Conservation (phyloP, 2,797 vertebrate genomes). For the Molossus molossus region DNA sequence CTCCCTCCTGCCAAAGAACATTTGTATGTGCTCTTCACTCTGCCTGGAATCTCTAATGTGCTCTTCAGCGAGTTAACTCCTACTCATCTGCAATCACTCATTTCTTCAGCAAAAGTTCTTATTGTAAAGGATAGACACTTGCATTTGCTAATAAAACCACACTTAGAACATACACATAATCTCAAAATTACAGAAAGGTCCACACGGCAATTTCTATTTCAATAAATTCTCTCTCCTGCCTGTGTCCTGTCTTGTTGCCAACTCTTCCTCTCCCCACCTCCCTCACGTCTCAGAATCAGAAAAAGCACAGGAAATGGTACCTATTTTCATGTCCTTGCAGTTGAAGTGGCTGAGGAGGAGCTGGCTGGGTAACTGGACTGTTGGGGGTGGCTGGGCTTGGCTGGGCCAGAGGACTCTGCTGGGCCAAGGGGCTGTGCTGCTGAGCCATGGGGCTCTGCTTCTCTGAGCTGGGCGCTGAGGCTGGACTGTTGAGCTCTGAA, state of each 20-base stretch:
- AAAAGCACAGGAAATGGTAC: constrained; percentile 87
- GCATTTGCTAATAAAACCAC: neutral
- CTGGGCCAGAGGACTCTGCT: constrained; percentile 92
- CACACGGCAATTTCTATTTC: neutral
- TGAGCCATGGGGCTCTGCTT: constrained; percentile 98
- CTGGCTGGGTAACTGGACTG: constrained; percentile 91
- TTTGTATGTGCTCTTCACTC: neutral
- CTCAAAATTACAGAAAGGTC: neutral
- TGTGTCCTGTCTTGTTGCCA: neutral
- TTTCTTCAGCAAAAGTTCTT: neutral
- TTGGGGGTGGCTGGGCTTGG: constrained; percentile 91
- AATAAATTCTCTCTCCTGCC: neutral
- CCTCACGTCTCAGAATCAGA: neutral
- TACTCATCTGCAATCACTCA: neutral
- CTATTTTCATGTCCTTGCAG: constrained; percentile 96
- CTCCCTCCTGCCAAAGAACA: neutral
- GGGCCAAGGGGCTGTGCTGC: constrained; percentile 94
- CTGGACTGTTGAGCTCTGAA: constrained; percentile 95
- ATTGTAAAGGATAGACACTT: neutral
- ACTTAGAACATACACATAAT: neutral
- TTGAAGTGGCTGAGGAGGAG: constrained; percentile 93
- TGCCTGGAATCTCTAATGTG: neutral
- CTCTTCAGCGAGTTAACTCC: neutral
- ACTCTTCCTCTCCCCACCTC: neutral
- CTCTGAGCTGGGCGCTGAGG: constrained; percentile 96